Evolutionary conservation across 2,113 vertebrate species (phyloP).

Genomic region (Nesospiza acunhae): DNA sequence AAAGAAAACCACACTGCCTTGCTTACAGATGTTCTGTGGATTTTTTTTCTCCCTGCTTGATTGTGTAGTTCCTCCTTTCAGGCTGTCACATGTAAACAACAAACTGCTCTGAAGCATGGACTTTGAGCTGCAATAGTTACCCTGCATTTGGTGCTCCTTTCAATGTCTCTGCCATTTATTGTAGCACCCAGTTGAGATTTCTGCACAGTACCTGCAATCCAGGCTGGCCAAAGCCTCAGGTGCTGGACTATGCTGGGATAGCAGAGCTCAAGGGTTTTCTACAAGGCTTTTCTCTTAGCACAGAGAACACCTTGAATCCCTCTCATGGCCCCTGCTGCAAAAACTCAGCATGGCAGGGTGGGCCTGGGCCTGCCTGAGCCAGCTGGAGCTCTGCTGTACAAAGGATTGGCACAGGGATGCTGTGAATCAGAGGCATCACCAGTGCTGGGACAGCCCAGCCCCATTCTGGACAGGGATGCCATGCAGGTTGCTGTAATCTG

Average conservation of each 20-base stretch:
- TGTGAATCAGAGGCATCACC: neutral
- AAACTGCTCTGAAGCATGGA: neutral
- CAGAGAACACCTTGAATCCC: neutral
- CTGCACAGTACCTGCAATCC: neutral
- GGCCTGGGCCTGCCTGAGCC: neutral
- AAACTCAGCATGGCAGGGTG: neutral
- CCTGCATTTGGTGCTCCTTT: neutral
- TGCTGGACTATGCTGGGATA: neutral
- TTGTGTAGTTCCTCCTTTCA: neutral
- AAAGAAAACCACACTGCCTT: neutral
- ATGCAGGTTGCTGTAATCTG: neutral
- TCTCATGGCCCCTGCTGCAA: neutral
- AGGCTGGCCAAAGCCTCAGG: neutral
- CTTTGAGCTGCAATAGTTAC: neutral
- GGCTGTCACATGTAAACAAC: neutral
- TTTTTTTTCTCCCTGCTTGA: neutral
- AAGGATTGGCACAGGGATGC: neutral
- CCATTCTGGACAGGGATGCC: neutral
- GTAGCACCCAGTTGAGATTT: neutral
- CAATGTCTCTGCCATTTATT: neutral
- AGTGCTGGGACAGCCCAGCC: neutral
- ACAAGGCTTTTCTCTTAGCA: neutral
- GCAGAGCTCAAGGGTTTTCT: neutral
- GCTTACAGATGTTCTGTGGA: neutral
- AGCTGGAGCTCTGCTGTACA: neutral